These are phyloP conservation scores for Atherinomorus stipes DNA, from an alignment of 2,113 vertebrate genomes.

Conservation along the genomic window DNA sequence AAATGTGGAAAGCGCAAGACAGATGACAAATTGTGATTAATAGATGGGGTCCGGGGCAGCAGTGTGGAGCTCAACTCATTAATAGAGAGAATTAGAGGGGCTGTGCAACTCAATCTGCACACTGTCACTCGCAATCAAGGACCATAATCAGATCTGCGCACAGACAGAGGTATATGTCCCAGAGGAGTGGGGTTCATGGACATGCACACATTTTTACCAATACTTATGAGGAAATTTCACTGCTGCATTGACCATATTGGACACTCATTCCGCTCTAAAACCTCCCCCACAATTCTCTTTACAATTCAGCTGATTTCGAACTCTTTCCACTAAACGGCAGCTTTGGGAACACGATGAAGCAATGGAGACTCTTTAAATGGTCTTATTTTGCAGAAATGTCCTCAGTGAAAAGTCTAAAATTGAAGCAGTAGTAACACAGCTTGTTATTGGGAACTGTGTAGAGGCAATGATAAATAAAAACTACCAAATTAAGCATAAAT, in stretches of 20 bases:
- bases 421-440: not conserved
- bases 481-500: not conserved
- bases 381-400: not conserved
- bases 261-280: conserved; percentile 29
- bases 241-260: conserved; percentile 32
- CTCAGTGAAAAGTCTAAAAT: not conserved
- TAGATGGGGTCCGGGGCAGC: conserved; percentile 85
- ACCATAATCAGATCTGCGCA: conserved; percentile 82
- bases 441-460: not conserved
- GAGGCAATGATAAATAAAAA: not conserved
- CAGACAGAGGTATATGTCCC: conserved; percentile 59
- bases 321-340: not conserved
- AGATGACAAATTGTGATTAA: conserved; percentile 89
- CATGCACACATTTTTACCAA: conserved; percentile 19
- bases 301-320: conserved; percentile 6
- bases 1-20: conserved; percentile 62
- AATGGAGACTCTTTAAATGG: not conserved
- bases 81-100: conserved; percentile 86
- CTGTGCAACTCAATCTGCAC: conserved; percentile 85
- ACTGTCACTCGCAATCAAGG: conserved; percentile 84
- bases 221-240: conserved; percentile 17
- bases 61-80: conserved; percentile 84
- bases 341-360: not conserved
- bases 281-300: not conserved
- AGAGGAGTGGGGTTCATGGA: conserved; percentile 7